These are phyloP conservation scores for Drosophila littoralis DNA, from an alignment of 1,140 invertebrate genomes.

Conservation along the genomic window DNA sequence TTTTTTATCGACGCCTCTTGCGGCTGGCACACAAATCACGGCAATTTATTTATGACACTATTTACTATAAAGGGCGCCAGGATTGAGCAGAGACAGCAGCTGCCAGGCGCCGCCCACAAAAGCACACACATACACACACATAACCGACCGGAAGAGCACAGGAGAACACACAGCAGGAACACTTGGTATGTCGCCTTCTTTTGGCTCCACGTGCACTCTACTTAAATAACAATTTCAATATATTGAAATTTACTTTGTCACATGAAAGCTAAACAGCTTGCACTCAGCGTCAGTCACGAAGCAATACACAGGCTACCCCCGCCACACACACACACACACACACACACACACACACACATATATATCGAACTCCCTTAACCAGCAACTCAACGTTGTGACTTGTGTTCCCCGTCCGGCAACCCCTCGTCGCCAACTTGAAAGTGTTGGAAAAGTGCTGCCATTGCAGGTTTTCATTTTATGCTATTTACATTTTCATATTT, in stretches of 20 bases:
- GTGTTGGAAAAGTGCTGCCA: constrained; percentile 77
- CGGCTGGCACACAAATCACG: constrained; percentile 72
- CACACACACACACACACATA: neutral
- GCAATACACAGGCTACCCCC: constrained; percentile 28
- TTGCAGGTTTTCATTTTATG: constrained; percentile 78
- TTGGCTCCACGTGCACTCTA: constrained; percentile 68
- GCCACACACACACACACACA: constrained; percentile 1
- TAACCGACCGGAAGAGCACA: constrained; percentile 3
- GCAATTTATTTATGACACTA: constrained; percentile 83
- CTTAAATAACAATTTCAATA: constrained; percentile 83
- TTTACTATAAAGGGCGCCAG: constrained; percentile 55
- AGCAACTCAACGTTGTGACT: constrained; percentile 26
- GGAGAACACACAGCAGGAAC: neutral
- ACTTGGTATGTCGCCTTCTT: constrained; percentile 3
- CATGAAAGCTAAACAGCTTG: constrained; percentile 81
- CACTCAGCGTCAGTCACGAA: constrained; percentile 75
- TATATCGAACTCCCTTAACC: constrained; percentile 1
- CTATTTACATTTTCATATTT: constrained; percentile 80
- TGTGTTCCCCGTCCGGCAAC: neutral
- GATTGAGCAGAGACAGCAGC: constrained; percentile 51
- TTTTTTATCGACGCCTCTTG: constrained; percentile 49
- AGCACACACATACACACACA: constrained; percentile 32
- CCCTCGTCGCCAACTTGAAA: constrained; percentile 38
- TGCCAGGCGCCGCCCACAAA: constrained; percentile 44
- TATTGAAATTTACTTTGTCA: constrained; percentile 83